phyloP scores from a whole-genome alignment of 1,140 invertebrate species.

The Papilio aristodemus region DNA sequence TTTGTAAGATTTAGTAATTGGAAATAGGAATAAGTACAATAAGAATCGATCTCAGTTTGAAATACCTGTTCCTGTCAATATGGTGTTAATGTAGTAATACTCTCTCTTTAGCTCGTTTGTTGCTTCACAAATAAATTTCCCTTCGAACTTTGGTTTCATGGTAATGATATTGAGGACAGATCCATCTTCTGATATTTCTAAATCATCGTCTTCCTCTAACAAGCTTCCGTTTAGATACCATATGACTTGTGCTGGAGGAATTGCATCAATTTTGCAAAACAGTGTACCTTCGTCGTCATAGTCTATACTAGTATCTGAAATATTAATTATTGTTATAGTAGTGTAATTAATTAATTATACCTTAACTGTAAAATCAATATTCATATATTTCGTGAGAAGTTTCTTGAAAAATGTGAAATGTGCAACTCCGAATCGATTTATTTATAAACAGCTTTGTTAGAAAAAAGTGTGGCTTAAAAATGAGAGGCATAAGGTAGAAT shows the following conservation, averaged over 20 bases:
- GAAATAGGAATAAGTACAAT: too few species aligned
- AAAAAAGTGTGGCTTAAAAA: too few species aligned
- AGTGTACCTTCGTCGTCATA: conserved; percentile 38
- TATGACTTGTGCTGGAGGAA: conserved; percentile 39
- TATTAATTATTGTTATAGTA: too few species aligned
- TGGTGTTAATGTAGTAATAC: conserved; percentile 33
- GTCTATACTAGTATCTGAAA: conserved; percentile 41
- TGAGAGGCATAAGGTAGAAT: too few species aligned
- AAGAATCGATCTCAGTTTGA: background rate
- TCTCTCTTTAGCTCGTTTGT: conserved; percentile 38
- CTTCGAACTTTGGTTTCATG: conserved; percentile 36
- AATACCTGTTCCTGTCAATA: conserved; percentile 39
- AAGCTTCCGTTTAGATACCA: conserved; percentile 41
- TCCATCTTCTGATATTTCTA: conserved; percentile 38
- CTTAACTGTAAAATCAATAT: too few species aligned
- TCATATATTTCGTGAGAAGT: too few species aligned
- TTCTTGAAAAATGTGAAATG: too few species aligned
- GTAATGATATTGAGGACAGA: conserved; percentile 40
- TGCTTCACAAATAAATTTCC: conserved; percentile 41
- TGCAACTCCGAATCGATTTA: too few species aligned
- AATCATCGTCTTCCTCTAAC: conserved; percentile 33
- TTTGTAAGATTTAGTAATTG: too few species aligned
- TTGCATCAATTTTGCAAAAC: conserved; percentile 43
- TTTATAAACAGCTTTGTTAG: too few species aligned
- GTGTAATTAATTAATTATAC: conserved; percentile 3